Evolutionary conservation across 2,113 vertebrate species (phyloP), one percentile per base, ranked within the genome.

Genomic region (Periophthalmodon schlosseri): DNA sequence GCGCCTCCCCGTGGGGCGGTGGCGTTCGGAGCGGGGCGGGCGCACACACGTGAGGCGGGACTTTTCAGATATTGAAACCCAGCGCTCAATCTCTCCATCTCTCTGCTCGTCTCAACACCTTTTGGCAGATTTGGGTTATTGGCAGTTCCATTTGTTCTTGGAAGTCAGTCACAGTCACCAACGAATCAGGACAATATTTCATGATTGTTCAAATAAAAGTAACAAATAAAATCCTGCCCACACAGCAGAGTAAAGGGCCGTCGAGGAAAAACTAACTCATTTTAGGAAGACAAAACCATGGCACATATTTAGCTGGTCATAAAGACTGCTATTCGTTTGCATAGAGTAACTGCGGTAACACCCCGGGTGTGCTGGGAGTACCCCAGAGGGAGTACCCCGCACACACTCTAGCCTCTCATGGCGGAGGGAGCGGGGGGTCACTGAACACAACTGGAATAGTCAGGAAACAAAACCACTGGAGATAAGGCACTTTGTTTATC

Each of bases 201-300:
- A 68, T 87, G 82, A 85, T 90, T 84, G 74, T 84, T 79, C 65
- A 87, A 91, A 82, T 73, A 83, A 88, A 68, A 84, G 68, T 64
- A 75, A 87, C 56, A 87, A 39, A 83, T 72, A 67, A 80, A 77
- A 80, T 76, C 56, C 88, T 92, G 90, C 86, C 87, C 72, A 47
- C 65, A 86, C 70, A 77, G 91, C 75, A 87, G 86, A 80, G 84
- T 89, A 87, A 87, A 85, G 87, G 89, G 83, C 77, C 72, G 73
- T 87, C 74, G 79, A 79, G 80, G 81, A 21, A 89, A 82, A 72
- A 76, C 54, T 73, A 85, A 70, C 60, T 58, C 68, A 92, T 75
- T 84, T 91, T 80, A 92, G 94, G 94, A 94, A 94, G 93, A 94
- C 93, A 84, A 92, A 94, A 92, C 90, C 91, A 95, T 94, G 93